These are phyloP conservation scores for Formica exsecta DNA, from an alignment of 1,140 invertebrate genomes.

Conservation along the genomic window DNA sequence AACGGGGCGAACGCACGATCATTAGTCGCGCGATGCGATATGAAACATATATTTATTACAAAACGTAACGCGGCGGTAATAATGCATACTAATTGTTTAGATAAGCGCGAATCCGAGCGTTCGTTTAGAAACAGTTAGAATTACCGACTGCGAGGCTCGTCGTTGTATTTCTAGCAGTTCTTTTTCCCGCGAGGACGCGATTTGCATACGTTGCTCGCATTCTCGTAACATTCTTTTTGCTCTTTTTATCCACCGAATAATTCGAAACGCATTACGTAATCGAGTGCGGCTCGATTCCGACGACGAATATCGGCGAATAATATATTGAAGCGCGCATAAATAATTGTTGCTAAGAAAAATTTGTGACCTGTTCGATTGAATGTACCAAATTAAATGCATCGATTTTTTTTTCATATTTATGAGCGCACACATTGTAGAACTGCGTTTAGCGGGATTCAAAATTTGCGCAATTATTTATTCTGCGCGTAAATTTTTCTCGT, in stretches of 20 bases:
- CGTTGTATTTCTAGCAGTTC: not conserved
- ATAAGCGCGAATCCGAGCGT: slow-evolving; percentile 47
- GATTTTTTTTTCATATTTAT: too few relatives aligned
- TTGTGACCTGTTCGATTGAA: not conserved
- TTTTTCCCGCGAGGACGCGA: slow-evolving; percentile 19
- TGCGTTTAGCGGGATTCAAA: slow-evolving; percentile 31
- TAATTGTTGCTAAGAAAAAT: not conserved
- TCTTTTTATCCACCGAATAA: slow-evolving; percentile 7
- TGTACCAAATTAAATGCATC: not conserved
- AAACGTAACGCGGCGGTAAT: slow-evolving; percentile 31
- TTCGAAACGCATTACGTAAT: slow-evolving; percentile 29
- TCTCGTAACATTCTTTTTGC: not conserved
- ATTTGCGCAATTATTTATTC: slow-evolving; percentile 14
- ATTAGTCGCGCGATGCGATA: slow-evolving; percentile 20
- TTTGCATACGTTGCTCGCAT: slow-evolving; percentile 39
- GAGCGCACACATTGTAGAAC: not conserved
- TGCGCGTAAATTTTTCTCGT: slow-evolving; percentile 34
- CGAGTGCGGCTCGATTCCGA: not conserved
- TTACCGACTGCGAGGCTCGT: not conserved
- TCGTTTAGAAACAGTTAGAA: slow-evolving; percentile 42
- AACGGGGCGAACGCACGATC: not conserved
- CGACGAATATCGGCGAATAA: not conserved
- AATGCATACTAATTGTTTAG: slow-evolving; percentile 58
- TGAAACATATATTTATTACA: slow-evolving; percentile 32
- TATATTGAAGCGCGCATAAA: not conserved